These are phyloP conservation scores for Xiphorhynchus elegans DNA, from an alignment of 2,113 vertebrate species.

Conservation along the genomic window DNA sequence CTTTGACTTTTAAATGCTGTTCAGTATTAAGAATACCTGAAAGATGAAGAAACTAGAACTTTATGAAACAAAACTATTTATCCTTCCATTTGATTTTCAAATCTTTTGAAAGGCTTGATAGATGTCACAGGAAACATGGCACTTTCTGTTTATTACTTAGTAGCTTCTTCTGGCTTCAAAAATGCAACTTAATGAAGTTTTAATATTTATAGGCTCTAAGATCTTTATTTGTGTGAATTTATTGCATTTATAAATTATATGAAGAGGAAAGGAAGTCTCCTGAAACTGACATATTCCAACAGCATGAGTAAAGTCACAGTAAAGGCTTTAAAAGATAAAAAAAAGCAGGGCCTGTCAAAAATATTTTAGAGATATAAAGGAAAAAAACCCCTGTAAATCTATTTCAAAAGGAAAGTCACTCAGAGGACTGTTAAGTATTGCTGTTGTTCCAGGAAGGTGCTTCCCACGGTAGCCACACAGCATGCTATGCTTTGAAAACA, in stretches of 20 bases:
- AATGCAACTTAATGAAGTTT: constrained; percentile 10
- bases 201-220: neutral
- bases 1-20: neutral
- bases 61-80: neutral
- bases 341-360: neutral
- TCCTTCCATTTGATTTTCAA: neutral
- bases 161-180: neutral
- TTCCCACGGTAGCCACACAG: neutral
- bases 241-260: neutral
- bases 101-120: neutral
- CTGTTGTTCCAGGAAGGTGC: neutral
- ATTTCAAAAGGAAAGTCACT: neutral
- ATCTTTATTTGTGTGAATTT: neutral
- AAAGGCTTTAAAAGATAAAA: neutral
- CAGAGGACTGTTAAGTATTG: neutral
- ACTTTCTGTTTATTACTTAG: neutral
- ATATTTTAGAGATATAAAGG: neutral
- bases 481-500: neutral
- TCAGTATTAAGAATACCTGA: neutral
- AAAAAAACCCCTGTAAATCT: neutral
- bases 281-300: neutral
- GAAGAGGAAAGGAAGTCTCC: neutral
- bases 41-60: neutral
- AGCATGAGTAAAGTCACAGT: neutral
- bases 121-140: neutral